Evolutionary conservation across 2,888 invertebrate species (phyloP).

Genomic region (Bedellia somnulentella): DNA sequence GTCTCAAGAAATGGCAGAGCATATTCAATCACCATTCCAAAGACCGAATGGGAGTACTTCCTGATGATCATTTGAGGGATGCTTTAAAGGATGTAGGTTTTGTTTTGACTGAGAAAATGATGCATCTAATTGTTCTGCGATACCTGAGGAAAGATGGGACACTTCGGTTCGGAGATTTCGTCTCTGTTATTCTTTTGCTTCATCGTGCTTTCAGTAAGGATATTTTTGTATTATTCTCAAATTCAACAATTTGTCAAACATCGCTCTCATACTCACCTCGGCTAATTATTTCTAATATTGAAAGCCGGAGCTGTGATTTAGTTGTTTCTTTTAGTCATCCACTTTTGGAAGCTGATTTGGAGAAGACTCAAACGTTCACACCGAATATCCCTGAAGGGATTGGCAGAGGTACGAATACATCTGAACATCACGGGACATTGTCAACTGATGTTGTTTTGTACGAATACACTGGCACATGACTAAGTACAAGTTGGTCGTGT

Average conservation of each 20-base stretch:
- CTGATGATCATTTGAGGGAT: slow-evolving; percentile 82
- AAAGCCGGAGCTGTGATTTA: background rate
- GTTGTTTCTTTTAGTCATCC: background rate
- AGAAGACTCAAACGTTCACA: too few relatives aligned
- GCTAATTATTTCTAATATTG: background rate
- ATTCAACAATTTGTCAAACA: background rate
- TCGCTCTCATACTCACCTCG: slow-evolving; percentile 2
- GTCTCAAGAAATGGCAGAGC: slow-evolving; percentile 89
- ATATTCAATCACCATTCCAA: slow-evolving; percentile 86
- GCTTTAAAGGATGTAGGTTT: slow-evolving; percentile 87
- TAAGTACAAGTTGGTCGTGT: too few relatives aligned
- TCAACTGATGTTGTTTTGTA: too few relatives aligned
- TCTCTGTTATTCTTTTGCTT: slow-evolving; percentile 84
- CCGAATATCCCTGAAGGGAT: too few relatives aligned
- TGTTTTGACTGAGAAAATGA: slow-evolving; percentile 80
- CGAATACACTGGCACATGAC: too few relatives aligned
- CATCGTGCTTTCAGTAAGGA: slow-evolving; percentile 84
- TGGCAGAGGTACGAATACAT: too few relatives aligned
- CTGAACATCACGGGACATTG: too few relatives aligned
- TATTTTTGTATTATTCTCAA: background rate
- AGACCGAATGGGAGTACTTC: slow-evolving; percentile 86
- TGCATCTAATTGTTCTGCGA: slow-evolving; percentile 78
- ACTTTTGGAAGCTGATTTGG: too few relatives aligned
- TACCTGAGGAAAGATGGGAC: slow-evolving; percentile 94
- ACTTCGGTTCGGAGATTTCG: slow-evolving; percentile 88